Evolutionary conservation across 2,797 vertebrate genomes (phyloP).

Genomic region (Loriculus beryllinus): DNA sequence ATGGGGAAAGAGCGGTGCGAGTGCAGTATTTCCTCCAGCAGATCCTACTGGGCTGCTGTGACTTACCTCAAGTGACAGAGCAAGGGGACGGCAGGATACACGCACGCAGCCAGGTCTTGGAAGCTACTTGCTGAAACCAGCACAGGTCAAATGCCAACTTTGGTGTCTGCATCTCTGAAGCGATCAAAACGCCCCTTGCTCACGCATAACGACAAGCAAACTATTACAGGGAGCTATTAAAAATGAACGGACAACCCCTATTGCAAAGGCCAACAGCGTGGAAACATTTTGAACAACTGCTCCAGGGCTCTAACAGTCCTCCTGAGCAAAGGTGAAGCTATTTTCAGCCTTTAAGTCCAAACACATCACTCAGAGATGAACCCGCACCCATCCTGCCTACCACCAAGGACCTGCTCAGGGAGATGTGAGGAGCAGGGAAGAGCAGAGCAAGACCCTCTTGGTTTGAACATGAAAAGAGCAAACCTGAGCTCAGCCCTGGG

Average conservation of each 20-base stretch:
- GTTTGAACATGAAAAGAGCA: background rate
- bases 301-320: rapidly evolving
- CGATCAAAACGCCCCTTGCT: background rate
- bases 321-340: background rate
- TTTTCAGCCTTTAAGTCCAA: background rate
- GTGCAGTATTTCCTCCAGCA: background rate
- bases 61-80: background rate
- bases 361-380: background rate
- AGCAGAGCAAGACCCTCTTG: background rate
- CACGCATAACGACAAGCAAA: background rate
- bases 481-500: background rate
- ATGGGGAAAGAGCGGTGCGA: rapidly evolving
- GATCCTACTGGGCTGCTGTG: background rate
- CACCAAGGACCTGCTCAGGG: background rate
- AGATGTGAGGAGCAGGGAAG: background rate
- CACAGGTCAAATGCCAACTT: background rate
- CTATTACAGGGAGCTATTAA: background rate
- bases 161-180: background rate
- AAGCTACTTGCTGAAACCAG: background rate
- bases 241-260: background rate
- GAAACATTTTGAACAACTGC: background rate
- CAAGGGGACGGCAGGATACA: background rate
- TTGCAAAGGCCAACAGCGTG: background rate
- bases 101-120: background rate
- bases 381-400: background rate